Conservation (phyloP, 2,888 invertebrate species). For the Epinotia ramella region DNA sequence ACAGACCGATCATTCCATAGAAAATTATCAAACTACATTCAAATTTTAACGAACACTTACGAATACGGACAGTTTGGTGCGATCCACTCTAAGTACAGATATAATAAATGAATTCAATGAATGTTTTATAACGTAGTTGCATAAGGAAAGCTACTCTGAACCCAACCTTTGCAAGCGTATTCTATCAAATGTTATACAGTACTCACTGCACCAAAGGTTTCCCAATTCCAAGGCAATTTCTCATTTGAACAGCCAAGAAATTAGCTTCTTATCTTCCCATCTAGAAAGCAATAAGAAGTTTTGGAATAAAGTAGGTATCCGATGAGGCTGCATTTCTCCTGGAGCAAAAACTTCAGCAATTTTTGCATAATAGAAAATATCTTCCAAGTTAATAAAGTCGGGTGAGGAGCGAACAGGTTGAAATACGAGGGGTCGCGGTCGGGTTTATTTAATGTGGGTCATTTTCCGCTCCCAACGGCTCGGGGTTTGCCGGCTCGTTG, state of each 20-base stretch:
- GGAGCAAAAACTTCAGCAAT: slow-evolving; percentile 35
- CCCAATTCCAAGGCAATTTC: slow-evolving; percentile 18
- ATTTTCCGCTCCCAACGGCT: slow-evolving; percentile 29
- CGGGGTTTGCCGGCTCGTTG: background rate
- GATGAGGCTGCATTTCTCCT: slow-evolving; percentile 24
- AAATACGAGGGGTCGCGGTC: slow-evolving; percentile 46
- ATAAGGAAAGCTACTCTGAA: no score
- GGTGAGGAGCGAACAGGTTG: slow-evolving; percentile 43
- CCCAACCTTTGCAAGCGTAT: no score
- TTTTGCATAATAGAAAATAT: slow-evolving; percentile 44
- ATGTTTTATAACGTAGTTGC: no score
- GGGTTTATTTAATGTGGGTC: slow-evolving; percentile 47
- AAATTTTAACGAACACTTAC: no score
- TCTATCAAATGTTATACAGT: background rate
- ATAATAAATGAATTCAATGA: no score
- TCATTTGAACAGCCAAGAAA: slow-evolving; percentile 15
- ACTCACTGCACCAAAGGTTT: background rate
- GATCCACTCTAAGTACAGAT: no score
- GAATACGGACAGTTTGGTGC: no score
- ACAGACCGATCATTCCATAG: no score
- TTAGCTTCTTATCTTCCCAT: slow-evolving; percentile 33
- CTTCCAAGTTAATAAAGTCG: slow-evolving; percentile 42
- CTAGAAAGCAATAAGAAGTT: slow-evolving; percentile 28
- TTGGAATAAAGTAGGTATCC: slow-evolving; percentile 15
- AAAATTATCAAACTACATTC: no score